These are phyloP conservation scores for Anguilla obscura DNA, from an alignment of 2,797 vertebrate genomes.

Conservation along the genomic window DNA sequence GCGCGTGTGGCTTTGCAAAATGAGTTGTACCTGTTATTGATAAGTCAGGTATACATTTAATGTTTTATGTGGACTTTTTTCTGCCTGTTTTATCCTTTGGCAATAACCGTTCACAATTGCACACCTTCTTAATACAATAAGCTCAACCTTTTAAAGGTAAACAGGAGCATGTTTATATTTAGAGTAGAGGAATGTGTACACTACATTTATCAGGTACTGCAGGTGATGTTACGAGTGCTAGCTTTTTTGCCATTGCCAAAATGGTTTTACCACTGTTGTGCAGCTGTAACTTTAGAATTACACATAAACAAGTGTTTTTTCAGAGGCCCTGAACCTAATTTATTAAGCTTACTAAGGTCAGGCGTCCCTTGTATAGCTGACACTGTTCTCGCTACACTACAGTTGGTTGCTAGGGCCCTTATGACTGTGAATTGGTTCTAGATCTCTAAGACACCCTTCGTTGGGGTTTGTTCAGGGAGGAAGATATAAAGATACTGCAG, in stretches of 20 bases:
- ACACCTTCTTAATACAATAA: conserved; percentile 20
- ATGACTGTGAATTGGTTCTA: conserved; percentile 28
- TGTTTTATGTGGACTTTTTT: conserved; percentile 32
- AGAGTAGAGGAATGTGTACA: not conserved
- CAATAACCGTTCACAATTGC: conserved; percentile 25
- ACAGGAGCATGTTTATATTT: conserved; percentile 20
- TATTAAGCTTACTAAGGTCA: not conserved
- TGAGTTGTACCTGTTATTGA: conserved; percentile 47
- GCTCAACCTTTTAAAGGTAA: not conserved
- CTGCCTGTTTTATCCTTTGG: conserved; percentile 26
- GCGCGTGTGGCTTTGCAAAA: conserved; percentile 39
- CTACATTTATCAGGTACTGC: not conserved
- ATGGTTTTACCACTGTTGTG: conserved; percentile 19
- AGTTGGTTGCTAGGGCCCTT: conserved; percentile 9
- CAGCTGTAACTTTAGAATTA: not conserved
- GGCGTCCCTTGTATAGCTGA: not conserved
- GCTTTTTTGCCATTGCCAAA: not conserved
- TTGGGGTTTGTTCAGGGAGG: not conserved
- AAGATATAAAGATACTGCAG: not conserved
- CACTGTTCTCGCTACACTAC: conserved; percentile 32
- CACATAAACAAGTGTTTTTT: not conserved
- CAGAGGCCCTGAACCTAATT: not conserved
- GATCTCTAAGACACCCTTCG: not conserved
- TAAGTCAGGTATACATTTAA: conserved; percentile 20
- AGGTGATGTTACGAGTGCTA: not conserved